A percentile compares a stretch with the other conserved stretches of the same genome.
Evolutionary conservation across 1,140 invertebrate genomes (phyloP).

Genomic region (Philotrypesis tridentata): DNA sequence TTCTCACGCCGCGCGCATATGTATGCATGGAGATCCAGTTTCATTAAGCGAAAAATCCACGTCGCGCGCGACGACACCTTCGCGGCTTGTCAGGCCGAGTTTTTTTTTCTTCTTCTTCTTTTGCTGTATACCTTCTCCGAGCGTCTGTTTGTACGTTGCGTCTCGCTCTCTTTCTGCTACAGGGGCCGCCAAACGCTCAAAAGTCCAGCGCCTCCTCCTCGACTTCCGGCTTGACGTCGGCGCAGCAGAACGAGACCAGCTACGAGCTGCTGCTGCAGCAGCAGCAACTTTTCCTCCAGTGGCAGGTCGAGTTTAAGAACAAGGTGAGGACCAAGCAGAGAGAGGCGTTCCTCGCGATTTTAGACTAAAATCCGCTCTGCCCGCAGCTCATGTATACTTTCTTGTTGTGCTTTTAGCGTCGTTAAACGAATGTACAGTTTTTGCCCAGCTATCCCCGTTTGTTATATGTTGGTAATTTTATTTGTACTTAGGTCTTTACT

Average conservation of each 20-base stretch:
- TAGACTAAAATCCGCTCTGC: no score
- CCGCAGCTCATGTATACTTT: no score
- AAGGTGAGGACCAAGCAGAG: conserved; percentile 76
- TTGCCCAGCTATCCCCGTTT: no score
- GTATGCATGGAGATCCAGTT: no score
- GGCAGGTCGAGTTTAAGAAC: conserved; percentile 87
- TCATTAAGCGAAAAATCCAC: neutral
- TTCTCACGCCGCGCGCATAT: conserved; percentile 8
- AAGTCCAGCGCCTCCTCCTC: conserved; percentile 76
- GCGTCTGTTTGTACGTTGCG: no score
- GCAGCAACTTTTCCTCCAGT: conserved; percentile 93
- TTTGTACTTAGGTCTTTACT: no score
- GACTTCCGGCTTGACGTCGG: conserved; percentile 69
- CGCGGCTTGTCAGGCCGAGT: neutral
- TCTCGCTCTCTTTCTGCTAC: conserved; percentile 49
- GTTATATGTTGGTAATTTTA: no score
- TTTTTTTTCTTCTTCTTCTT: neutral
- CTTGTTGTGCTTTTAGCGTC: neutral
- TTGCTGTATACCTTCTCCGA: neutral
- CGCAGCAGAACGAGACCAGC: conserved; percentile 82
- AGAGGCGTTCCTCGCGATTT: no score
- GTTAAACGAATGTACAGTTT: conserved; percentile 3
- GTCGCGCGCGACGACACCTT: neutral
- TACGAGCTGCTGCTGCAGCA: conserved; percentile 95
- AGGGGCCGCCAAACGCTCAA: conserved; percentile 93